Evolutionary conservation across 2,797 vertebrate species (phyloP), one percentile per base, ranked within the genome.

Genomic region (Sebastes jordani): DNA sequence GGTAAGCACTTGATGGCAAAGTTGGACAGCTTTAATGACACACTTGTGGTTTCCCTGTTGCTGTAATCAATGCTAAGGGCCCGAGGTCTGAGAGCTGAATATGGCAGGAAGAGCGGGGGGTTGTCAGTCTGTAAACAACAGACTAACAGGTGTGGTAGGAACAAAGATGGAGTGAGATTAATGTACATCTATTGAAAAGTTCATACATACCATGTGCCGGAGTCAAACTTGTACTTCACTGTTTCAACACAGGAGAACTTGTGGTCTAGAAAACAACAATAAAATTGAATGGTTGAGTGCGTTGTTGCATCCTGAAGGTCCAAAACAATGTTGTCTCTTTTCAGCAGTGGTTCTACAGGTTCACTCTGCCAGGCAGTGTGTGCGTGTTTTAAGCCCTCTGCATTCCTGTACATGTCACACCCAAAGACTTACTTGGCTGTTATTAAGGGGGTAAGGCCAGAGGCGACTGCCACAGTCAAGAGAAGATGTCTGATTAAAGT

Each of bases 191-290:
- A 7, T 4, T 20, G 14, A 62, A 25, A 58, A 11, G 23, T 27
- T 67, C 13, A 82, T 87, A 96, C 97, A 89, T 94, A 99, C 98
- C 98, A 99, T 52, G 98, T 96, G 78, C 98, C 98, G 0, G 98
- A 98, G 86, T 99, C 97, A 60, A 99, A 98, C 93, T 99, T 99
- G 96, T 95, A 95, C 88, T 97, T 99, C 90, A 99, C 96, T 0
- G 95, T 95, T 94, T 99, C 97, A 60, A 96, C 94, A 80, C 94
- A 95, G 76, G 92, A 94, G 92, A 99, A 97, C 68, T 87, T 38
- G 64, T 97, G 96, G 96, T 95, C 98, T 98, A 78, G 55, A 92
- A 92, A 65, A 42, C 0, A 60, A 69, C 25, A 71, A 25, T 0
- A 42, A 29, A 58, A 70, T 3, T 11, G n/a, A 20, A 16, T 64